Evolutionary conservation across 2,113 vertebrate species (phyloP), one percentile per base, ranked within the genome.

Genomic region (Eulemur macaco): DNA sequence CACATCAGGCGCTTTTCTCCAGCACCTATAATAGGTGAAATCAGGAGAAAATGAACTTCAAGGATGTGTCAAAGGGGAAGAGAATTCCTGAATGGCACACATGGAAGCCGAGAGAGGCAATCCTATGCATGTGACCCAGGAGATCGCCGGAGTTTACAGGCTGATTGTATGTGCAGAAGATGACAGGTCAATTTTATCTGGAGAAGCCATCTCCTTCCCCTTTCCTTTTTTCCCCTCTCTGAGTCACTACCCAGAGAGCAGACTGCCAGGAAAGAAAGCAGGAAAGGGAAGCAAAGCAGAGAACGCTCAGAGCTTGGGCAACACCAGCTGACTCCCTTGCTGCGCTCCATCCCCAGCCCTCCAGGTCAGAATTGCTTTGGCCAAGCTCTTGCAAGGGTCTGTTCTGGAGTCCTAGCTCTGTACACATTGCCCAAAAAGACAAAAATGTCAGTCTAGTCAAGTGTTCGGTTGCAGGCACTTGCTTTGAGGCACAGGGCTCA

Each of bases 401-500:
- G 77, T 83, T 86, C 93, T 74, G 42, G 50, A 96, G 74, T 7
- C 71, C 54, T 64, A 96, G 90, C 76, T 92, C 25, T 82, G 81
- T 94, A 94, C 90, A 94, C 4, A 50, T 80, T 96, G 89, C 91
- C 96, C 89, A 76, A 97, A 85, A 71, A 96, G 77, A 83, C 56
- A 94, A 96, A 98, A 97, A 96, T 95, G 68, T 93, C 92, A 94
- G 1, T 21, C 50, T 77, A 81, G 86, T 87, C 95, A 96, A 63
- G 90, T 96, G 85, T 94, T 95, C 96, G 94, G 97, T 91, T 95
- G 77, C 68, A 91, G 39, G 56, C 73, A 96, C 83, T 97, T 94
- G 69, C 94, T 60, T 95, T 95, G 96, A 97, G 98, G 83, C 45
- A 74, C 27, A 94, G 93, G 93, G 74, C 80, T 98, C 97, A 97